Evolutionary conservation across 2,113 vertebrate genomes (phyloP), one percentile per base, ranked within the genome.

Genomic region (Neodon shergylaensis): DNA sequence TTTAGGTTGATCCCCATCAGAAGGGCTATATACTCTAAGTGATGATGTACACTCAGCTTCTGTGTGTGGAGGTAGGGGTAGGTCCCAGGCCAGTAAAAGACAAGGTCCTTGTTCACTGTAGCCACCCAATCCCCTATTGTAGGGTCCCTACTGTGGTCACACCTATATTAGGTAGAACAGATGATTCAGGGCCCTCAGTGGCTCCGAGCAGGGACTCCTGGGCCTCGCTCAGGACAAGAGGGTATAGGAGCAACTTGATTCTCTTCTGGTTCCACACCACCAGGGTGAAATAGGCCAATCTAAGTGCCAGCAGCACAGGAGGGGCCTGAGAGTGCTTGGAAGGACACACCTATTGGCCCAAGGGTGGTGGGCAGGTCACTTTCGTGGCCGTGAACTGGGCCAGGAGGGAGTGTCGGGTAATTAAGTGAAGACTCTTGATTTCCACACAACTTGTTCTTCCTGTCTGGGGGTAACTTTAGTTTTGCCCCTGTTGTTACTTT

Each of bases 401-500:
- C 72, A 93, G 84, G 76, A 97, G 61, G 96, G 96, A 4, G 95
- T 96, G 93, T 54, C 44, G 0, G 94, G 85, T 88, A 95, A 97
- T 95, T 97, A 92, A 65, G 65, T 1, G 21, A 88, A 94, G 97
- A 84, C 0, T 16, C 68, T 54, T 3, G 24, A 86, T 96, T 98
- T 90, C 94, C 73, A 95, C 95, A 96, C 0, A 8, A 94, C 97
- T 95, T 96, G 97, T 95, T 97, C 94, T 92, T 96, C 97, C 89
- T 94, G 96, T 91, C 94, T 72, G 24, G 77, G 72, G 87, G 92
- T 94, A 63, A 96, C 96, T 95, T 93, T 52, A 92, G 85, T 90
- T 96, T 86, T 85, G 92, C 42, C 73, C 81, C 22, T 74, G 39
- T 92, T 90, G 84, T 95, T 92, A 92, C 88, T 97, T 94, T 96